Base-by-base conservation (phyloP, 2,888 invertebrate species). In the Scaptomyza parva region DNA sequence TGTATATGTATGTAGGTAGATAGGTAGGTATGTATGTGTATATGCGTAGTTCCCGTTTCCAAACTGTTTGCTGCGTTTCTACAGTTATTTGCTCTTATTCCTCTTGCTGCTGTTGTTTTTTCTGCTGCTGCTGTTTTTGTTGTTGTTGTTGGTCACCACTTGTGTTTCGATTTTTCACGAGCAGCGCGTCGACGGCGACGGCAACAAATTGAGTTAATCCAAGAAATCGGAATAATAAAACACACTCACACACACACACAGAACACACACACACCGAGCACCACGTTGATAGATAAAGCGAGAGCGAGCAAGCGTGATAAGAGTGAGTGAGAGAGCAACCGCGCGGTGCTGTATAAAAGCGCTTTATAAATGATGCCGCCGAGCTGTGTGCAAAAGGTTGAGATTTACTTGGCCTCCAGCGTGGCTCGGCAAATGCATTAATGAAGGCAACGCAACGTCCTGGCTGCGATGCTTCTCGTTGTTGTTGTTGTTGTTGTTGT, bases 141-240 rank as follows among this genome's bases (percentile, higher is more conserved):
- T 76, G n/a, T 26, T 63, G 52, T 57, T 61, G 59, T 57, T 55
- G 61, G 20, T 61, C 66, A 65, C 70, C 73, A 73, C 79, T 81
- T 68, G 74, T 67, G 61, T 69, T 78, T 71, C 78, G 86, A 78
- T 78, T 78, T 84, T 78, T 72, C 76, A 66, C 70, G 55, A 77
- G 66, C 61, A 58, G 41, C 53, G 65, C 55, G 40, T 59, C 74
- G 47, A 50, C 47, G 52, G 71, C 80, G 83, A 79, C 77, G 67
- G 69, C 86, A 86, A 86, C 80, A 88, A 86, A 82, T 84, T 82
- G 86, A 86, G 86, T 86, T 78, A 88, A 82, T 88, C 79, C 86
- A 87, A 85, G 84, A 82, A 84, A 84, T 87, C 83, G 82, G 85
- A 85, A 84, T 85, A 86, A 81, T 87, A 84, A 82, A 84, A 78